phyloP scores from a whole-genome alignment of 2,113 vertebrate genomes.

The Siphamia tubifer region DNA sequence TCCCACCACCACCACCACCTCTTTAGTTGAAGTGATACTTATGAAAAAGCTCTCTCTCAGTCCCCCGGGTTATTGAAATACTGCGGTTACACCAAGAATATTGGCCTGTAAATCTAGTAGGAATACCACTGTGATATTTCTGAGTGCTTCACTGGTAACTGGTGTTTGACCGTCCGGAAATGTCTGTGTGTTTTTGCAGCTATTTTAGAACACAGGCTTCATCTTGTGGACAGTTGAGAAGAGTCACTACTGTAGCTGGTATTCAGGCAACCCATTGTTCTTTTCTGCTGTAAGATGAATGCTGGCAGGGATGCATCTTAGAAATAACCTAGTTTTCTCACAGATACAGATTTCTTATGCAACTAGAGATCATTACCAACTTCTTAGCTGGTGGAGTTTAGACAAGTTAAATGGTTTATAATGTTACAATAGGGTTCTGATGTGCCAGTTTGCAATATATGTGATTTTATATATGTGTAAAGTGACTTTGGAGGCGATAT shows the following conservation, averaged over 20 bases:
- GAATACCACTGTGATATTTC: constrained; percentile 42
- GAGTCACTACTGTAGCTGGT: not conserved
- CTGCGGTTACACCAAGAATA: constrained; percentile 37
- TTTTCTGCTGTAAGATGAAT: not conserved
- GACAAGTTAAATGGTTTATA: too few relatives aligned
- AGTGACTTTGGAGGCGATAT: too few relatives aligned
- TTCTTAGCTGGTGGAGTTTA: too few relatives aligned
- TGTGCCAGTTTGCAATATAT: too few relatives aligned
- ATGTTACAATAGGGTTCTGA: too few relatives aligned
- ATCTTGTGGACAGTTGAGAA: constrained; percentile 26
- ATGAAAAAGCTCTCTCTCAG: constrained; percentile 31
- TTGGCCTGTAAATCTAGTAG: constrained; percentile 16
- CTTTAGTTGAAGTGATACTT: constrained; percentile 21
- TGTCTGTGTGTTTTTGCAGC: constrained; percentile 44
- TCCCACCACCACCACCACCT: not conserved
- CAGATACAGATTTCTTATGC: not conserved
- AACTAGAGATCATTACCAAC: not conserved
- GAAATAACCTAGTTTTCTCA: not conserved
- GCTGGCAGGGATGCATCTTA: not conserved
- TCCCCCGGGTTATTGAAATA: constrained; percentile 44
- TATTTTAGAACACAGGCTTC: constrained; percentile 39
- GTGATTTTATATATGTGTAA: too few relatives aligned
- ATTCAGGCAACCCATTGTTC: constrained; percentile 11
- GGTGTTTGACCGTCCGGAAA: constrained; percentile 45
- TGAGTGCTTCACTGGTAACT: constrained; percentile 28